Evolutionary conservation across 2,797 vertebrate genomes (phyloP), one percentile per base, ranked within the genome.

Genomic region (Nyctalus aviator): DNA sequence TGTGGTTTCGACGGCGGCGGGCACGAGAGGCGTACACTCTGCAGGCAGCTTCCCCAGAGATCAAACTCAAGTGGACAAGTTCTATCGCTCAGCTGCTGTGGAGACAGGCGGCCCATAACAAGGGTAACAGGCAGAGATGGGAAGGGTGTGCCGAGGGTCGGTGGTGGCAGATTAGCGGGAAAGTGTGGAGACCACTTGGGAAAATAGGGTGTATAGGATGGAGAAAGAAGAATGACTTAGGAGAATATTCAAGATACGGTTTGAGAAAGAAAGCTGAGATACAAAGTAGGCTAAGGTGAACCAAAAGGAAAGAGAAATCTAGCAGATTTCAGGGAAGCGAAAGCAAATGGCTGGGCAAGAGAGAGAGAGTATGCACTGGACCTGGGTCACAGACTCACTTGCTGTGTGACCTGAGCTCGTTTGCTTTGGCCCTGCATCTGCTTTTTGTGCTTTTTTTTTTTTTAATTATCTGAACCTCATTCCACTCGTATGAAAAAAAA

Each of bases 71-170:
- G 37, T 99, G 99, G 99, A 98, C 99, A 1, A 99, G 98, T 1
- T 99, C 99, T 93, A 97, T 99, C 4, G 99, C 99, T 59, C 99
- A 99, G 79, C 98, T 99, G 90, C 98, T 99, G 79, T 99, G 99
- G 99, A 99, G 98, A 2, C 99, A 99, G 50, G 99, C 99, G 93
- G 99, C 99, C 72, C 98, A 99, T 97, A 99, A 99, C 97, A 99
- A 99, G 84, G 99, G 99, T 99, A 94, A 41, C 10, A 0, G 90
- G 79, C 93, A 95, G 78, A 84, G 55, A 84, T 2, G 5, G n/a
- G 66, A 6, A n/a, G 57, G 30, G n/a, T 27, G 27, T 59, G 75
- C 75, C 66, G 37, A 27, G 64, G 68, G 27, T 72, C 85, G 71
- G n/a, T 55, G 59, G 37, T 9, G 20, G 23, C 13, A 69, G 53